Conservation (phyloP, 2,113 vertebrate genomes). For the Paradisaea rubra region DNA sequence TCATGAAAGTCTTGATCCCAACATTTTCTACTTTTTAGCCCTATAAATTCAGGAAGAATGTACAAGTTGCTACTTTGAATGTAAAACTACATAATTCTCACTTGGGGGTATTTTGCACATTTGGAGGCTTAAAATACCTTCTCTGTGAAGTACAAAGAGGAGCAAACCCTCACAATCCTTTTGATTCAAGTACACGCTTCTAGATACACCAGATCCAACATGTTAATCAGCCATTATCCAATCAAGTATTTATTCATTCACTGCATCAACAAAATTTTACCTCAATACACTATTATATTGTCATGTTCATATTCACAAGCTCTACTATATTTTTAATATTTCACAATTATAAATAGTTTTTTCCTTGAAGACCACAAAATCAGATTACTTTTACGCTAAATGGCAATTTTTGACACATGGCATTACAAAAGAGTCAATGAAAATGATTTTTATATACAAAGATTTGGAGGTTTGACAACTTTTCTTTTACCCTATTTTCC, state of each 20-base stretch:
- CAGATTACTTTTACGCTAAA: background rate
- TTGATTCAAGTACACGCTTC: background rate
- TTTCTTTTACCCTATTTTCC: background rate
- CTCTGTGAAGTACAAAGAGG: background rate
- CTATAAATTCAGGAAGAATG: background rate
- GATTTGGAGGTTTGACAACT: fast-evolving
- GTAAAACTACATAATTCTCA: background rate
- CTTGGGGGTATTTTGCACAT: background rate
- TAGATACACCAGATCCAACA: background rate
- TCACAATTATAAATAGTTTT: background rate
- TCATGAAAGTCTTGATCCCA: background rate
- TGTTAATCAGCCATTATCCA: background rate
- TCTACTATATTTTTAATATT: background rate
- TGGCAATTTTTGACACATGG: background rate
- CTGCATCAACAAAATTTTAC: background rate
- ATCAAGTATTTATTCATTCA: background rate
- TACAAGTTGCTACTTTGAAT: background rate
- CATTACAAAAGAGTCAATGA: background rate
- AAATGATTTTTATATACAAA: background rate
- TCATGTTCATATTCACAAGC: background rate
- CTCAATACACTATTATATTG: background rate
- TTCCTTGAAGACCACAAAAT: background rate
- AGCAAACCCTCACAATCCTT: background rate
- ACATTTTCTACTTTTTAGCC: background rate
- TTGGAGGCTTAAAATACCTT: background rate